Percentiles rank a stretch among this genome's conserved stretches.
These are phyloP conservation scores for Coracias cyanogaster DNA, from an alignment of 2,797 vertebrate species.

Conservation along the genomic window DNA sequence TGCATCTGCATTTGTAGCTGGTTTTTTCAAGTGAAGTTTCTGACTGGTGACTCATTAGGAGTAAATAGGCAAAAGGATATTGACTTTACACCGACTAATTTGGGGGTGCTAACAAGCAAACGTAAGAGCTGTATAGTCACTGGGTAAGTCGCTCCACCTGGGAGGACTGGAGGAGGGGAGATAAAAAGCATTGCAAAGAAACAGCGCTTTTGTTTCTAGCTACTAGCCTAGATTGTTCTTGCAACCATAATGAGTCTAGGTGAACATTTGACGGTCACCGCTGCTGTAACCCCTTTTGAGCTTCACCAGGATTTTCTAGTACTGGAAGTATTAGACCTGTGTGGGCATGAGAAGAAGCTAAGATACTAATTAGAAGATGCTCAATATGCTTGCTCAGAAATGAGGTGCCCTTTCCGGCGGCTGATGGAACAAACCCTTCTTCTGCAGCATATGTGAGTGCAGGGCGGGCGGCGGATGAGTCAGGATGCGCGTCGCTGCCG, in stretches of 20 bases:
- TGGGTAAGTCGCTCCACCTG: conserved; percentile 49
- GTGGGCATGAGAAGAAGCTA: not conserved
- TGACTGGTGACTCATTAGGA: conserved; percentile 60
- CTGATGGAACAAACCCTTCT: not conserved
- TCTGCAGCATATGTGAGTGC: not conserved
- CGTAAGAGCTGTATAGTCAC: conserved; percentile 44
- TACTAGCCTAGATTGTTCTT: not conserved
- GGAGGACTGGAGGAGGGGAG: conserved; percentile 34
- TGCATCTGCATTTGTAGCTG: conserved; percentile 61
- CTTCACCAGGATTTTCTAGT: not conserved
- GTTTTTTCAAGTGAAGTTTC: conserved; percentile 41
- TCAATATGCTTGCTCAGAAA: not conserved
- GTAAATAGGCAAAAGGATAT: conserved; percentile 64
- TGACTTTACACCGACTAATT: conserved; percentile 69
- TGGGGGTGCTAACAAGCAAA: conserved; percentile 69
- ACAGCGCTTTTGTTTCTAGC: not conserved
- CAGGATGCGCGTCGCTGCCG: not conserved
- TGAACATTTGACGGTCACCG: fast-evolving
- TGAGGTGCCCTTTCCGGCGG: fast-evolving
- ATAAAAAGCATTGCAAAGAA: conserved; percentile 40
- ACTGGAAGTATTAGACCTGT: not conserved
- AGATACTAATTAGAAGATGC: not conserved
- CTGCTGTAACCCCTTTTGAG: not conserved
- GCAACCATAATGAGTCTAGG: not conserved
- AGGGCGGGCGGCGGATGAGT: not conserved